Evolutionary conservation across 2,888 invertebrate species (phyloP).

Genomic region (Andrena haemorrhoa): DNA sequence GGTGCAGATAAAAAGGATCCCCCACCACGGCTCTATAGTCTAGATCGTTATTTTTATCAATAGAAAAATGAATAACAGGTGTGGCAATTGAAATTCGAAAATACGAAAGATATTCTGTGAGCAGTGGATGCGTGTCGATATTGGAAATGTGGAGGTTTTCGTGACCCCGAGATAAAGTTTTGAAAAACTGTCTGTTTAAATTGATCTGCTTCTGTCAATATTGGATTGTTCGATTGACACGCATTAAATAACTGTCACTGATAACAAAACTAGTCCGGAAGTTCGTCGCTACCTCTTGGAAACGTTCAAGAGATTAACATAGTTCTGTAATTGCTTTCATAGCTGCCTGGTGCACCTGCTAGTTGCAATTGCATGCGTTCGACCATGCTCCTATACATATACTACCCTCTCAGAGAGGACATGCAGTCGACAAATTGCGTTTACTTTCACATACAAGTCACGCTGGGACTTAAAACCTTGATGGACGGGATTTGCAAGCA

Average conservation of each 20-base stretch:
- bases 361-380: conserved; percentile 44
- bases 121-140: too few relatives aligned
- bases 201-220: too few relatives aligned
- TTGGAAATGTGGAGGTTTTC: too few relatives aligned
- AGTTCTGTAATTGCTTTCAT: conserved; percentile 57
- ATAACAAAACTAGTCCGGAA: conserved; percentile 40
- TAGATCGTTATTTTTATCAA: too few relatives aligned
- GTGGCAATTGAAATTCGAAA: too few relatives aligned
- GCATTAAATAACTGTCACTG: neutral
- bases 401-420: conserved; percentile 31
- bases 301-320: conserved; percentile 48
- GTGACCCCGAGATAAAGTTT: too few relatives aligned
- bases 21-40: too few relatives aligned
- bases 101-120: too few relatives aligned
- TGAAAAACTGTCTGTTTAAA: too few relatives aligned
- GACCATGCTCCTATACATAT: conserved; percentile 21
- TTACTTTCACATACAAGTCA: conserved; percentile 49
- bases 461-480: conserved; percentile 37
- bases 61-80: too few relatives aligned
- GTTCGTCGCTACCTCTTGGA: conserved; percentile 28
- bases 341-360: conserved; percentile 42
- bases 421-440: conserved; percentile 43
- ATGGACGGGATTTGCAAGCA: neutral
- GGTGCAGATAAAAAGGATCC: too few relatives aligned
- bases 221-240: too few relatives aligned